Evolutionary conservation across 2,797 vertebrate genomes (phyloP), one percentile per base, ranked within the genome.

Genomic region (Myotis vivesi): DNA sequence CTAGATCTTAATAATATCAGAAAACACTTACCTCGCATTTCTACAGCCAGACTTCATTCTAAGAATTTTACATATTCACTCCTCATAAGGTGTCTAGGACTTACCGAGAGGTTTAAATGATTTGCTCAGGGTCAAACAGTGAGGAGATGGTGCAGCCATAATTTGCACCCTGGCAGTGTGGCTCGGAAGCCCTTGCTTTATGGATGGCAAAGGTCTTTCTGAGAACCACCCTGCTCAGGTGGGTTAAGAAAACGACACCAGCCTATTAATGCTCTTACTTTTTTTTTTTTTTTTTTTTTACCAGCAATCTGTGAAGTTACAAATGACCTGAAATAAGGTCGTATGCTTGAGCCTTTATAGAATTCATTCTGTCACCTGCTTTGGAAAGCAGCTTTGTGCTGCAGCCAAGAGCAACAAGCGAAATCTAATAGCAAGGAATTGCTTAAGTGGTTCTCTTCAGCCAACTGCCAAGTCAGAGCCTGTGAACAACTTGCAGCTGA

Each of bases 281-380:
- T 38, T 76, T 80, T 85, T 77, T 89, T 76, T 80, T 85, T 77
- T 89, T 76, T 76, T 77, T 77, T 49, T 89, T 53, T 25, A 80
- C 33, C 41, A 88, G 73, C 57, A 76, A n/a, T 86, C 85, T 94
- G 51, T 20, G 59, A 86, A 88, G 81, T 83, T 83, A 90, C 87
- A 93, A 68, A 89, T 87, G 85, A 95, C 92, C 72, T 46, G 33
- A 96, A 89, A 89, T 71, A 73, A 95, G 79, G 80, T 86, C 62
- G 2, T 36, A 33, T 17, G 11, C 77, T 95, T 68, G 64, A 96
- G 88, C n/a, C 46, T 88, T 90, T 90, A 55, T 16, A 83, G 73
- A 28, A 33, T 41, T 95, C 95, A 71, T 93, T 94, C 73, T 94
- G 93, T 97, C 95, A 96, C 92, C 84, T 96, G 92, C 69, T 83